Percentiles rank a stretch among this genome's conserved stretches.
Evolutionary conservation across 2,797 vertebrate species (phyloP).

Genomic region (Channallabes apus): DNA sequence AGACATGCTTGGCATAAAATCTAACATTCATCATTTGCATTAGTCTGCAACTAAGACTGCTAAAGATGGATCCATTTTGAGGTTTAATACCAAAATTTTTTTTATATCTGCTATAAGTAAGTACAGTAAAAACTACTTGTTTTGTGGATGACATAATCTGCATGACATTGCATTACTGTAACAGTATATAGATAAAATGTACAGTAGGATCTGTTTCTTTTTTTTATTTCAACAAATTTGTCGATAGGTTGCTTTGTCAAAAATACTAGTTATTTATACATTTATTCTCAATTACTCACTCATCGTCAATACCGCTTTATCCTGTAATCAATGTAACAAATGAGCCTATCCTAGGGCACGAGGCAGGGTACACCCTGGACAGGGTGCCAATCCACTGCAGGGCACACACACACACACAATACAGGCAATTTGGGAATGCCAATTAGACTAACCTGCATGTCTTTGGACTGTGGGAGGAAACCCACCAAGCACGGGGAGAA

Average conservation of each 20-base stretch:
- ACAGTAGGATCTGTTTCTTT: background rate
- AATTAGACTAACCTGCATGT: too few species aligned
- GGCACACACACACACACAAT: too few species aligned
- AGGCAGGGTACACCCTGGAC: too few species aligned
- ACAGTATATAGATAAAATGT: background rate
- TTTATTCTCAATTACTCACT: background rate
- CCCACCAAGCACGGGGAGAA: too few species aligned
- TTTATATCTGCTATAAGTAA: background rate
- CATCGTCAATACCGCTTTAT: too few species aligned
- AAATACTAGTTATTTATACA: background rate
- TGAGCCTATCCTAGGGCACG: too few species aligned
- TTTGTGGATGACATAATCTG: background rate
- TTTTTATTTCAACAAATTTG: background rate
- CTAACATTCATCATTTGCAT: background rate
- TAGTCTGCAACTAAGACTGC: background rate
- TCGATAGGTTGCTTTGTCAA: background rate
- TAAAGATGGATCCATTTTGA: background rate
- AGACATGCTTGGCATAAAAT: background rate
- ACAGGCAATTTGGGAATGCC: too few species aligned
- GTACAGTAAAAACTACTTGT: background rate
- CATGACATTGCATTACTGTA: background rate
- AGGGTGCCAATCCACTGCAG: too few species aligned
- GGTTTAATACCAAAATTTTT: background rate
- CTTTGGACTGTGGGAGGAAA: too few species aligned
- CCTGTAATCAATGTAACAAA: too few species aligned